Evolutionary conservation across 2,888 invertebrate genomes (phyloP).

Genomic region (Lymantria dispar): DNA sequence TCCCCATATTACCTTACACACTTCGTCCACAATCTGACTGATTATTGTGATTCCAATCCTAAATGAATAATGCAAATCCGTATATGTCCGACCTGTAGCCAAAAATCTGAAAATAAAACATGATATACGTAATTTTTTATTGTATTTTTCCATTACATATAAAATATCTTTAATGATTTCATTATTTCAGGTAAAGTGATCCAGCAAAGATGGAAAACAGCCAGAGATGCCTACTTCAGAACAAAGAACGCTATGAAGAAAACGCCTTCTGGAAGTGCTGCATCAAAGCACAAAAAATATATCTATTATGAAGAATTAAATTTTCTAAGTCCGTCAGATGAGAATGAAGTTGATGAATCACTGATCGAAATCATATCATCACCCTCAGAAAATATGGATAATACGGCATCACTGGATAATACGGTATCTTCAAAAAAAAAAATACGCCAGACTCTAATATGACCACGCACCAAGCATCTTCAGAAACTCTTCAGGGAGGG

Average conservation of each 20-base stretch:
- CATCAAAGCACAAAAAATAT: constrained; percentile 24
- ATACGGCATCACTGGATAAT: background rate
- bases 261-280: constrained; percentile 25
- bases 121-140: constrained; percentile 20
- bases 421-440: constrained; percentile 1
- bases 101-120: constrained; percentile 6
- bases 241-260: constrained; percentile 20
- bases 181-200: background rate
- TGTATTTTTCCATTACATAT: no score
- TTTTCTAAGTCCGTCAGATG: no score
- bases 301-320: constrained; percentile 25
- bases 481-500: constrained; percentile 22
- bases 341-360: constrained; percentile 26
- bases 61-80: constrained; percentile 38
- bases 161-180: no score
- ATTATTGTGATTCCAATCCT: constrained; percentile 42
- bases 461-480: constrained; percentile 11
- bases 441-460: constrained; percentile 14
- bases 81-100: constrained; percentile 25
- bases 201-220: constrained; percentile 28
- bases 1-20: constrained; percentile 39
- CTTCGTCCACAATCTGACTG: constrained; percentile 18
- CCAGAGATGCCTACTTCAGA: constrained; percentile 21
- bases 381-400: constrained; percentile 11
- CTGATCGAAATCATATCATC: background rate